Percentiles rank a stretch among this genome's conserved stretches.
Evolutionary conservation across 2,113 vertebrate species (phyloP).

Genomic region (Corythornis vintsioides): DNA sequence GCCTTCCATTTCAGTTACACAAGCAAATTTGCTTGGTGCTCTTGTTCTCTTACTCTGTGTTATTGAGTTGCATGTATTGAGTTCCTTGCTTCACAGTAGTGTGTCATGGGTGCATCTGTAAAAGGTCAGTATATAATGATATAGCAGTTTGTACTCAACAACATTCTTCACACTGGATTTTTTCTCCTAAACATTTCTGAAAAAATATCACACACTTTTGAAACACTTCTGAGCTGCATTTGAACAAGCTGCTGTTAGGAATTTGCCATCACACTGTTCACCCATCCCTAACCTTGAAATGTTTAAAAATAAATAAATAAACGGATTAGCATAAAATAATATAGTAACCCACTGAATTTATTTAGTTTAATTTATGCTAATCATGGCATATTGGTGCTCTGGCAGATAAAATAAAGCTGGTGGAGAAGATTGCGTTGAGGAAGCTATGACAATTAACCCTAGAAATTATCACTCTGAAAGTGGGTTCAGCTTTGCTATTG

Average conservation of each 20-base stretch:
- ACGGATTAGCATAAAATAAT: constrained; percentile 74
- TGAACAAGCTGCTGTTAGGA: constrained; percentile 47
- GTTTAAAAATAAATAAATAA: constrained; percentile 70
- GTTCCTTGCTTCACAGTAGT: background rate
- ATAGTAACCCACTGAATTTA: constrained; percentile 76
- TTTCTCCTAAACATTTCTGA: constrained; percentile 54
- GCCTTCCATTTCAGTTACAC: background rate
- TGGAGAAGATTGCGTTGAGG: constrained; percentile 69
- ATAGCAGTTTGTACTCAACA: constrained; percentile 11
- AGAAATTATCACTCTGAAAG: constrained; percentile 68
- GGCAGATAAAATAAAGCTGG: constrained; percentile 79
- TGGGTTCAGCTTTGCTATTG: constrained; percentile 52
- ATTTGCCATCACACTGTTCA: constrained; percentile 37
- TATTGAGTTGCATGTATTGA: background rate
- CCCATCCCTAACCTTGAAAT: constrained; percentile 68
- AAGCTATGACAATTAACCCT: constrained; percentile 78
- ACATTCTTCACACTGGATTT: constrained; percentile 59
- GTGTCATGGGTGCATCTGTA: background rate
- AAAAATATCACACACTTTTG: constrained; percentile 54
- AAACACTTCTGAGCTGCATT: constrained; percentile 14
- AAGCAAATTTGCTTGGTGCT: background rate
- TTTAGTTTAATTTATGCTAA: constrained; percentile 82
- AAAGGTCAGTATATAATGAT: constrained; percentile 69
- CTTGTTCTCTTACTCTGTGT: background rate
- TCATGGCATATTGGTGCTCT: constrained; percentile 71